Percentiles rank a stretch among this genome's conserved stretches.
These are phyloP conservation scores for Dipodomys spectabilis DNA, from an alignment of 2,113 vertebrate genomes.

Conservation along the genomic window DNA sequence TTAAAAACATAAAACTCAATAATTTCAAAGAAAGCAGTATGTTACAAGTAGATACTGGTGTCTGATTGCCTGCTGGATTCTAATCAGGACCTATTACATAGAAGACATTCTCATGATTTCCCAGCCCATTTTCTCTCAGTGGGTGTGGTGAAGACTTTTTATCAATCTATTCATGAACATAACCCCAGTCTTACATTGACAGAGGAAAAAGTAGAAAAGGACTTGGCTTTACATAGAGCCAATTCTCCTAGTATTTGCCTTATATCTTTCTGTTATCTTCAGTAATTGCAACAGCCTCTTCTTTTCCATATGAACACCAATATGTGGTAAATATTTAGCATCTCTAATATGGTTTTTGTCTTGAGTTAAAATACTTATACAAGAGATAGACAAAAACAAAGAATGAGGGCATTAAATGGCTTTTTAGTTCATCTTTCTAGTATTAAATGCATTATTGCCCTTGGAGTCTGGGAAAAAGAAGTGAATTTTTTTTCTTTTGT, in stretches of 20 bases:
- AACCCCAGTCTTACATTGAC: constrained; percentile 79
- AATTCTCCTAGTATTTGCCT: constrained; percentile 80
- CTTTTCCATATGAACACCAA: constrained; percentile 66
- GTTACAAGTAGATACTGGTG: constrained; percentile 72
- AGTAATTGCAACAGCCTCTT: constrained; percentile 74
- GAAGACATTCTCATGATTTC: constrained; percentile 62
- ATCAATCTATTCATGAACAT: constrained; percentile 82
- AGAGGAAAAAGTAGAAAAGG: constrained; percentile 80
- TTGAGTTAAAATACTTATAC: constrained; percentile 62
- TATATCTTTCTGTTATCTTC: constrained; percentile 82
- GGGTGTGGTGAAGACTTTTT: constrained; percentile 79
- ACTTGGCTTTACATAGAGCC: constrained; percentile 81
- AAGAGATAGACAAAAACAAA: too few species aligned
- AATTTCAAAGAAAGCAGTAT: constrained; percentile 69
- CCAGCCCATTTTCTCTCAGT: constrained; percentile 76
- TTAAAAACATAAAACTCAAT: constrained; percentile 58
- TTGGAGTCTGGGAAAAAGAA: too few species aligned
- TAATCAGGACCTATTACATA: constrained; percentile 77
- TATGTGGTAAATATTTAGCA: constrained; percentile 73
- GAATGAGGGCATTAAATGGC: too few species aligned
- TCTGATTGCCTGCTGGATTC: constrained; percentile 81
- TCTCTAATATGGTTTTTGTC: constrained; percentile 50
- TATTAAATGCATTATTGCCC: too few species aligned
- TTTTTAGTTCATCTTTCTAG: too few species aligned
- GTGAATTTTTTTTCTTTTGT: too few species aligned